phyloP scores from a whole-genome alignment of 2,888 invertebrate species.

The Linhomoeus sp. region DNA sequence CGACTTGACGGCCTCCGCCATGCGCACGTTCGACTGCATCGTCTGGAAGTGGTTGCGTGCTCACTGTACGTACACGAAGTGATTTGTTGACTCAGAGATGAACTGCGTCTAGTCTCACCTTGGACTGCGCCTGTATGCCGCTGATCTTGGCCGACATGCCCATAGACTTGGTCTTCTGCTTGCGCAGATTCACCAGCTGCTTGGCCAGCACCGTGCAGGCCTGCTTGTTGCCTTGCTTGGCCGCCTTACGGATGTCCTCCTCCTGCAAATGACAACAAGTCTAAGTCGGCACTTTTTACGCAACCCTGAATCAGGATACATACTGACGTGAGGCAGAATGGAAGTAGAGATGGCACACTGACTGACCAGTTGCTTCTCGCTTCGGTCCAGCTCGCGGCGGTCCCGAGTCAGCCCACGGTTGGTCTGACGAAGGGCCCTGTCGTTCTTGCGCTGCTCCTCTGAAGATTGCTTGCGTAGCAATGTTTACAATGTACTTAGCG shows the following conservation, averaged over 20 bases:
- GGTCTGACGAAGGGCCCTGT: slow-evolving; percentile 54
- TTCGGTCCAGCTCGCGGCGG: slow-evolving; percentile 54
- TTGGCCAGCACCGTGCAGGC: slow-evolving; percentile 50
- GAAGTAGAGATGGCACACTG: no score
- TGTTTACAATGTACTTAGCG: no score
- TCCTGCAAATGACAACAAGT: slow-evolving; percentile 39
- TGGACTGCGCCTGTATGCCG: slow-evolving; percentile 61
- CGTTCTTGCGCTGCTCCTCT: slow-evolving; percentile 68
- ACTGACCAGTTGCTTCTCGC: slow-evolving; percentile 62
- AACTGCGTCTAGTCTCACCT: slow-evolving; percentile 26
- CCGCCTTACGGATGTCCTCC: slow-evolving; percentile 66
- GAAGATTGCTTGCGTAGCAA: no score
- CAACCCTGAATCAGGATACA: background rate
- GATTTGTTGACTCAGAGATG: no score
- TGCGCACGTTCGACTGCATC: slow-evolving; percentile 67
- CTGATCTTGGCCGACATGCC: slow-evolving; percentile 58
- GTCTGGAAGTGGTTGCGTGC: slow-evolving; percentile 35
- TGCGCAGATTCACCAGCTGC: slow-evolving; percentile 62
- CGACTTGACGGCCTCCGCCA: slow-evolving; percentile 66
- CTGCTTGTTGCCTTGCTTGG: slow-evolving; percentile 65
- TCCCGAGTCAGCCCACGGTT: slow-evolving; percentile 65
- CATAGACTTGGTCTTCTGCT: slow-evolving; percentile 62
- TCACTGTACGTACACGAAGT: no score
- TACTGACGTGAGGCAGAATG: background rate
- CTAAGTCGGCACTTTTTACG: background rate